These are phyloP conservation scores for Scylla paramamosain DNA, from an alignment of 1,140 invertebrate genomes.

Conservation along the genomic window DNA sequence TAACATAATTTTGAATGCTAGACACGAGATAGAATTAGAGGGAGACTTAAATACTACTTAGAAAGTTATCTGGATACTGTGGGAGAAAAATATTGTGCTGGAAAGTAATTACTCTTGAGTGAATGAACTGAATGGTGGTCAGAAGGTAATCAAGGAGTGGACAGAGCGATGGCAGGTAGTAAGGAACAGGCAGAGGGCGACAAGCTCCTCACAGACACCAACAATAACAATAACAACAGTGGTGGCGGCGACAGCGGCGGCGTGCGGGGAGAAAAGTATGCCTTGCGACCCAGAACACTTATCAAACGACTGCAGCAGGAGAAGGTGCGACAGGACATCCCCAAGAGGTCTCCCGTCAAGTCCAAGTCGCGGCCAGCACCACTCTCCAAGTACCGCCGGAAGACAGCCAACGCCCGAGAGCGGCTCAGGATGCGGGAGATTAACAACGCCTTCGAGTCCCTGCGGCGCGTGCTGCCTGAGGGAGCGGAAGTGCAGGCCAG, in stretches of 20 bases:
- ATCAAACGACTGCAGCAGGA: conserved; percentile 62
- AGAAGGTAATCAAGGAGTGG: background rate
- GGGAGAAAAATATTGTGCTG: background rate
- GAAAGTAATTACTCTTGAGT: background rate
- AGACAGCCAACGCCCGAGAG: conserved; percentile 93
- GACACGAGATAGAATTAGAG: background rate
- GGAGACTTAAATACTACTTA: background rate
- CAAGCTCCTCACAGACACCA: conserved; percentile 3
- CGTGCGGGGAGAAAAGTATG: conserved; percentile 49
- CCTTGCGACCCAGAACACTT: conserved; percentile 47
- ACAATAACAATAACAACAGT: conserved; percentile 36
- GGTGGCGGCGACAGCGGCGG: background rate
- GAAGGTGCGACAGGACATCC: conserved; percentile 33
- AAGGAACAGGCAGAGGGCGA: background rate
- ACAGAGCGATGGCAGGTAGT: background rate
- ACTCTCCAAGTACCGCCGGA: conserved; percentile 88
- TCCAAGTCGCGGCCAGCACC: conserved; percentile 68
- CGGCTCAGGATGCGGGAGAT: conserved; percentile 92
- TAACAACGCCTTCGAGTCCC: conserved; percentile 89
- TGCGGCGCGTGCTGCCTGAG: conserved; percentile 87
- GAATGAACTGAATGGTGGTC: background rate
- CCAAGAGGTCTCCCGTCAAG: conserved; percentile 25
- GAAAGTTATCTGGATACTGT: background rate
- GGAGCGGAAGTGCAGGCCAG: conserved; percentile 59
- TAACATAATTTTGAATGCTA: background rate